These are phyloP conservation scores for Pogonocichla stellata DNA, from an alignment of 2,113 vertebrate species.

Conservation along the genomic window DNA sequence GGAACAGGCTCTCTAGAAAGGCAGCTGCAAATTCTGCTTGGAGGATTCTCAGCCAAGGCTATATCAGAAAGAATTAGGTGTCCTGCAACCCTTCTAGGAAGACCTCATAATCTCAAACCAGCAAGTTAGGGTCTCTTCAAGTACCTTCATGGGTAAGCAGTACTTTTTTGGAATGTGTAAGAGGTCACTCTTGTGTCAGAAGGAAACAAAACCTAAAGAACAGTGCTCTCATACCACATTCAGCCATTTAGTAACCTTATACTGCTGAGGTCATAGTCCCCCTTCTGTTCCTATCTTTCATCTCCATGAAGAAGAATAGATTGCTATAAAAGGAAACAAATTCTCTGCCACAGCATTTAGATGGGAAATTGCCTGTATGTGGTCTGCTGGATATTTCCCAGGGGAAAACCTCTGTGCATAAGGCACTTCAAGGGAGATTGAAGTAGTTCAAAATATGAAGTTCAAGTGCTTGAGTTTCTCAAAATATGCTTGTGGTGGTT, in stretches of 20 bases:
- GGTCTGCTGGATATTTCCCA: neutral
- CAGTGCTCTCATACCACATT: neutral
- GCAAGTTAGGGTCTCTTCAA: neutral
- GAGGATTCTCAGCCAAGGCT: neutral
- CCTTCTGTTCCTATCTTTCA: neutral
- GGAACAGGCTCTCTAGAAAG: neutral
- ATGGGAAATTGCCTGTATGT: neutral
- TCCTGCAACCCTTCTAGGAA: neutral
- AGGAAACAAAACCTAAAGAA: neutral
- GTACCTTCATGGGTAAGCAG: neutral
- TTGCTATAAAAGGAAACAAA: neutral
- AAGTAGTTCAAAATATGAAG: neutral
- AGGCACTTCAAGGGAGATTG: neutral
- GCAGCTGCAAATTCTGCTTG: neutral
- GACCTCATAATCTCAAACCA: neutral
- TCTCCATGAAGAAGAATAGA: neutral
- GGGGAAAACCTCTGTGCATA: neutral
- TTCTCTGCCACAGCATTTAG: neutral
- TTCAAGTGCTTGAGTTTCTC: neutral
- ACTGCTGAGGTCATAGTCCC: neutral
- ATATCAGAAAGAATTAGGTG: neutral
- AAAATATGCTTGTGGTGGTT: neutral
- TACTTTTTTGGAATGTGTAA: neutral
- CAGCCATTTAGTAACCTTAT: neutral
- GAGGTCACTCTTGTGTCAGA: neutral